Evolutionary conservation across 2,113 vertebrate genomes (phyloP).

Genomic region (Tricholaema leucomelas): DNA sequence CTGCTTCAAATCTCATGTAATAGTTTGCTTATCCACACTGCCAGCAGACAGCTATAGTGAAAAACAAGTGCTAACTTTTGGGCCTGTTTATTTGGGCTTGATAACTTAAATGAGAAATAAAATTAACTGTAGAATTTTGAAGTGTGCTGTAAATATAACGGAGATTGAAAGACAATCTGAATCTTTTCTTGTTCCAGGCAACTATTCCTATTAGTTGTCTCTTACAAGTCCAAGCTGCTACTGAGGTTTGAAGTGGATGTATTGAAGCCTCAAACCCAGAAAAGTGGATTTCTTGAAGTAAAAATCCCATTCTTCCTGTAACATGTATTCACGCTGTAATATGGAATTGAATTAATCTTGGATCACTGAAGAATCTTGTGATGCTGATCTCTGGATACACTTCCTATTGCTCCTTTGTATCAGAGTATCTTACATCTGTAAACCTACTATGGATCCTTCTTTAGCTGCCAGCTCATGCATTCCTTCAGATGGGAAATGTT

Average conservation of each 20-base stretch:
- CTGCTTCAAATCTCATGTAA: not conserved
- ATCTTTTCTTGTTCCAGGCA: not conserved
- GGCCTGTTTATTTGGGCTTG: not conserved
- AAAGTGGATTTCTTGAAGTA: not conserved
- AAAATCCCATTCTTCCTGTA: not conserved
- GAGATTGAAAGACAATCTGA: not conserved
- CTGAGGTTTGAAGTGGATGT: not conserved
- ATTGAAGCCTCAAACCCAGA: not conserved
- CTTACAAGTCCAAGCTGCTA: not conserved
- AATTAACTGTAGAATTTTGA: not conserved
- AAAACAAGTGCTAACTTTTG: not conserved
- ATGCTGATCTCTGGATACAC: not conserved
- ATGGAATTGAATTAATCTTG: not conserved
- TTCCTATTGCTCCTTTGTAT: constrained; percentile 29
- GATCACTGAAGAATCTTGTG: not conserved
- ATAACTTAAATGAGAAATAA: not conserved
- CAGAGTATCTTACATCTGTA: not conserved
- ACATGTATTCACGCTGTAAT: not conserved
- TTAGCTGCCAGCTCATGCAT: constrained; percentile 10
- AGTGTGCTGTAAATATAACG: not conserved
- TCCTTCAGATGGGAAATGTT: constrained; percentile 24
- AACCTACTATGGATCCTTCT: not conserved
- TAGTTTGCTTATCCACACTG: not conserved
- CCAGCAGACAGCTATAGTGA: not conserved
- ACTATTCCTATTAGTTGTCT: not conserved